Base-by-base conservation (phyloP, 2,797 vertebrate genomes). In the Sphenodon punctatus region DNA sequence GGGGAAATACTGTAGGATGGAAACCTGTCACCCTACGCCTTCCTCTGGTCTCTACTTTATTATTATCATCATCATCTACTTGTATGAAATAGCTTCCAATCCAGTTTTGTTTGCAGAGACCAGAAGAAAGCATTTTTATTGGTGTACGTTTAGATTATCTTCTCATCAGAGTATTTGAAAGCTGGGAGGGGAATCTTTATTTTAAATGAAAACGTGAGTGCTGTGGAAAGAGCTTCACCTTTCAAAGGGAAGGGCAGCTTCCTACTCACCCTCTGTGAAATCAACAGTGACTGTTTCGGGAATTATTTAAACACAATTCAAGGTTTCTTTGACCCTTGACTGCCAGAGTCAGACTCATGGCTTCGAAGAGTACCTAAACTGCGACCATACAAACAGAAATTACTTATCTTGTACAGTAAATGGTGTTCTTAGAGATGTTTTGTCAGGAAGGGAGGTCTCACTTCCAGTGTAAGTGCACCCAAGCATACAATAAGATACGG, bases 41-140 rank as follows among this genome's bases (percentile, higher is more conserved):
- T 63, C 46, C 32, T 78, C 66, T 55, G 25, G 23, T 67, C 84
- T 76, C 34, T 70, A 82, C 12, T 49, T 49, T 49, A 17, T 49
- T 13, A 49, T 11, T 23, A 49, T 48, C 48, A 7, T 25, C n/a
- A n/a, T n/a, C n/a, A n/a, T n/a, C n/a, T n/a, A n/a, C n/a, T n/a
- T n/a, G n/a, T n/a, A n/a, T n/a, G n/a, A n/a, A n/a, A n/a, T n/a
- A n/a, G n/a, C n/a, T n/a, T n/a, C n/a, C n/a, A n/a, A n/a, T n/a
- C n/a, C n/a, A 4, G 10, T 6, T 49, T 48, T 49, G 12, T 49
- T 25, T 13, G 10, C 22, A 25, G 45, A 48, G 48, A 23, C 10
- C 23, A 22, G 45, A 49, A n/a, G 25, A 25, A 49, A 25, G 48
- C 25, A 49, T 23, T 25, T n/a, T n/a, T n/a, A n/a, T n/a, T n/a